phyloP scores from a whole-genome alignment of 2,888 invertebrate species.

The Chesias legatella region DNA sequence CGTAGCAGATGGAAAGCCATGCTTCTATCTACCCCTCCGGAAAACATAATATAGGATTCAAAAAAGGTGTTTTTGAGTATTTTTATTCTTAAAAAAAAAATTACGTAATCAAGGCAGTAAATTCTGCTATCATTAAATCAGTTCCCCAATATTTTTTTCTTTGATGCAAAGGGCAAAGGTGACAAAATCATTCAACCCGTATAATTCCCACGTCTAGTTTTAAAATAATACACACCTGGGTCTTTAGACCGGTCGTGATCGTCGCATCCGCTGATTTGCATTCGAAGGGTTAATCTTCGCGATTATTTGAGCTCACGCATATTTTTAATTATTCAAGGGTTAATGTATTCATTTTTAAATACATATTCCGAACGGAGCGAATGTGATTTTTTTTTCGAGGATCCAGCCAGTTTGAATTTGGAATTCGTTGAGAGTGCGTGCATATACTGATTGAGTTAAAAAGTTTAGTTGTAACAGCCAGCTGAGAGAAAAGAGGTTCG shows the following conservation, averaged over 20 bases:
- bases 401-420: conserved; percentile 57
- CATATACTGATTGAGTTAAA: conserved; percentile 14
- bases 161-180: conserved; percentile 1
- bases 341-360: conserved; percentile 64
- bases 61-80: no score
- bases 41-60: no score
- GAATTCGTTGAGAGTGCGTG: conserved; percentile 55
- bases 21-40: no score
- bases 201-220: conserved; percentile 39
- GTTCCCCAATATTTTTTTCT: background rate
- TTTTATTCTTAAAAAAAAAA: no score
- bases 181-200: conserved; percentile 20
- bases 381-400: conserved; percentile 52
- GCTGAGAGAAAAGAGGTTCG: background rate
- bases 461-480: background rate
- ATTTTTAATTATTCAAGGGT: conserved; percentile 80
- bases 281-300: conserved; percentile 76
- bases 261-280: conserved; percentile 70
- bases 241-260: conserved; percentile 59
- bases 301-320: conserved; percentile 76
- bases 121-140: no score
- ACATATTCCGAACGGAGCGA: conserved; percentile 41
- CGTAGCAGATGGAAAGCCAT: no score
- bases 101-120: no score
- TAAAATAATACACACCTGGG: conserved; percentile 70